A percentile compares a stretch with the other conserved stretches of the same genome.
Evolutionary conservation across 2,888 invertebrate genomes (phyloP).

Genomic region (Trachelus stipa): DNA sequence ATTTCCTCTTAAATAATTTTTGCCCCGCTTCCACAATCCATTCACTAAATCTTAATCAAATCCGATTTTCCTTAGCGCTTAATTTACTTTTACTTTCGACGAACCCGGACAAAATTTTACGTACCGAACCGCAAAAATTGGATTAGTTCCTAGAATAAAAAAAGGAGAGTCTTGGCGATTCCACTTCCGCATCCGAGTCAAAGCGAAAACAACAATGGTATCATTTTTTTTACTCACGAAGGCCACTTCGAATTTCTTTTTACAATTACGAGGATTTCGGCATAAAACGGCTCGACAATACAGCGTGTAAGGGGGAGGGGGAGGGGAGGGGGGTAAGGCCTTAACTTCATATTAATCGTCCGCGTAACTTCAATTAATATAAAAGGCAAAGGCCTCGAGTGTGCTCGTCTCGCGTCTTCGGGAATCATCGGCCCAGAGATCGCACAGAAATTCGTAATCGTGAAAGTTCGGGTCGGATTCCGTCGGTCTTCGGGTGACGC

Average conservation of each 20-base stretch:
- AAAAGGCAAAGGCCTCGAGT: conserved; percentile 49
- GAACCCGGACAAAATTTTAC: background rate
- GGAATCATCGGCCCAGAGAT: conserved; percentile 2
- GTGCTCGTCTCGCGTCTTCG: conserved; percentile 37
- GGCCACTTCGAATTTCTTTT: conserved; percentile 64
- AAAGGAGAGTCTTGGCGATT: conserved; percentile 20
- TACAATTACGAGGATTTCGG: conserved; percentile 52
- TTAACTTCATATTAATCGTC: conserved; percentile 6
- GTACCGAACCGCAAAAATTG: background rate
- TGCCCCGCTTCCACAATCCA: background rate
- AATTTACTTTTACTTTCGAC: background rate
- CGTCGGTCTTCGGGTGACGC: conserved; percentile 1
- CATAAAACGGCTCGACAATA: conserved; percentile 18
- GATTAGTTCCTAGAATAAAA: conserved; percentile 11
- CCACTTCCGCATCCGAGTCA: conserved; percentile 27
- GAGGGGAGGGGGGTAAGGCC: background rate
- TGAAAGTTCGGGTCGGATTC: conserved; percentile 7
- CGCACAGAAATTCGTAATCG: background rate
- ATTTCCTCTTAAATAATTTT: background rate
- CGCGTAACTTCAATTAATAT: conserved; percentile 15
- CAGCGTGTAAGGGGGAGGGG: background rate
- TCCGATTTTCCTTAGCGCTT: background rate
- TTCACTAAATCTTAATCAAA: background rate
- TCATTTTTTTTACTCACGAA: conserved; percentile 55
- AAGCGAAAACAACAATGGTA: conserved; percentile 55